phyloP scores from a whole-genome alignment of 2,888 invertebrate genomes.

The Drosophila pegasa region DNA sequence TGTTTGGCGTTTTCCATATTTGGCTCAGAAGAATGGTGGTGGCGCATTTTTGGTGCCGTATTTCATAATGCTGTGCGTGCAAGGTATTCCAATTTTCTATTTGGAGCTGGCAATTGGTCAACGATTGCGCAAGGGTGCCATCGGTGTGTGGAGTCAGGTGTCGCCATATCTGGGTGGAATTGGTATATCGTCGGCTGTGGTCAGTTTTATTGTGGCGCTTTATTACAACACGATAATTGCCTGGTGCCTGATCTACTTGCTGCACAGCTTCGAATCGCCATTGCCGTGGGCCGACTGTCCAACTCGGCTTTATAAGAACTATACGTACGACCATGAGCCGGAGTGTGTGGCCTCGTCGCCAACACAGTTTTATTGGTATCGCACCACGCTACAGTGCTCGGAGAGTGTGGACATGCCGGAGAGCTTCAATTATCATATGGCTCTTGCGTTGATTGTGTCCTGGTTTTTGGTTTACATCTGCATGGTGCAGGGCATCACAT shows the following conservation, averaged over 20 bases:
- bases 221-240: conserved; percentile 99
- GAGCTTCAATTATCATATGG: conserved; percentile 96
- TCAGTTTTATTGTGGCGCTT: conserved; percentile 97
- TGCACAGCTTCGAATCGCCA: conserved; percentile 96
- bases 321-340: conserved; percentile 91
- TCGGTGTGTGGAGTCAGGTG: conserved; percentile 96
- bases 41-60: conserved; percentile 99
- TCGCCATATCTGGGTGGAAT: conserved; percentile 95
- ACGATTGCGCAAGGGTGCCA: conserved; percentile 95
- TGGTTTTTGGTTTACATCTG: conserved; percentile 98
- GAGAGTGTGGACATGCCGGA: conserved; percentile 94
- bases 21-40: conserved; percentile 97
- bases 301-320: conserved; percentile 91
- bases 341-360: conserved; percentile 94
- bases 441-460: conserved; percentile 92
- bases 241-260: conserved; percentile 98
- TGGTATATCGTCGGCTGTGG: conserved; percentile 97
- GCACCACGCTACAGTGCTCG: conserved; percentile 95
- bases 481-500: conserved; percentile 99
- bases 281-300: conserved; percentile 97
- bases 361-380: conserved; percentile 98
- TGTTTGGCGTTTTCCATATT: conserved; percentile 97
- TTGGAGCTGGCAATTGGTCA: conserved; percentile 98
- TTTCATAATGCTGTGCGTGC: conserved; percentile 96
- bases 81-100: conserved; percentile 98